Percentiles rank a stretch among this genome's conserved stretches.
These are phyloP conservation scores for Prionailurus bengalensis DNA, from an alignment of 2,113 vertebrate species.

Conservation along the genomic window DNA sequence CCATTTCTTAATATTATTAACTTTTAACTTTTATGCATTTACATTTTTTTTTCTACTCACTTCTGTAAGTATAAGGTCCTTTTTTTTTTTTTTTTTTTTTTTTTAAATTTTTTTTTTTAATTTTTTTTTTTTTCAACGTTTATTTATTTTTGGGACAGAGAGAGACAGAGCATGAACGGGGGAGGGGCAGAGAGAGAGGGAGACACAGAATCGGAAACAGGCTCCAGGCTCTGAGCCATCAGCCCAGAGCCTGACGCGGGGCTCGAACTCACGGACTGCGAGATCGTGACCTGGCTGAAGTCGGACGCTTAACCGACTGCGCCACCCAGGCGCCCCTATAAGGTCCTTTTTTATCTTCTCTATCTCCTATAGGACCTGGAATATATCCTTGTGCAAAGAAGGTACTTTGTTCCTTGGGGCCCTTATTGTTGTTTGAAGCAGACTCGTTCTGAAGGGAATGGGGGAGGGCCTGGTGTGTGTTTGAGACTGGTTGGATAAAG, in stretches of 20 bases:
- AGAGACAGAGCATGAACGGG: no score
- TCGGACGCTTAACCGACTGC: no score
- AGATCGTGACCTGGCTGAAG: no score
- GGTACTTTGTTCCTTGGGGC: background rate
- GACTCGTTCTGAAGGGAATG: background rate
- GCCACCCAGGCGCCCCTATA: background rate
- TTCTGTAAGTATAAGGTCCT: background rate
- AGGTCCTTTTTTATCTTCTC: background rate
- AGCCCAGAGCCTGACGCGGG: no score
- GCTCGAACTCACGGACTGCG: no score
- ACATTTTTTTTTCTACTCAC: background rate
- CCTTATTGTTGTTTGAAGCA: background rate
- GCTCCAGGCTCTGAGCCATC: no score
- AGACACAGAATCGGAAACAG: no score
- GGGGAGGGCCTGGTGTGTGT: background rate
- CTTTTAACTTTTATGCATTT: background rate
- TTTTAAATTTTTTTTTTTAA: no score
- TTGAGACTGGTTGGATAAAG: slow-evolving; percentile 15
- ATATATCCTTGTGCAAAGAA: slow-evolving; percentile 17
- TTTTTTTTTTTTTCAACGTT: no score
- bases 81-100: background rate
- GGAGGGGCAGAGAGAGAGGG: no score
- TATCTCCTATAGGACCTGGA: background rate
- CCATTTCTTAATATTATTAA: slow-evolving; percentile 31
- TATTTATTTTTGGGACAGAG: no score